Percentiles rank a stretch among this genome's conserved stretches.
Evolutionary conservation across 2,888 invertebrate species (phyloP).

Genomic region (Deilephila elpenor): DNA sequence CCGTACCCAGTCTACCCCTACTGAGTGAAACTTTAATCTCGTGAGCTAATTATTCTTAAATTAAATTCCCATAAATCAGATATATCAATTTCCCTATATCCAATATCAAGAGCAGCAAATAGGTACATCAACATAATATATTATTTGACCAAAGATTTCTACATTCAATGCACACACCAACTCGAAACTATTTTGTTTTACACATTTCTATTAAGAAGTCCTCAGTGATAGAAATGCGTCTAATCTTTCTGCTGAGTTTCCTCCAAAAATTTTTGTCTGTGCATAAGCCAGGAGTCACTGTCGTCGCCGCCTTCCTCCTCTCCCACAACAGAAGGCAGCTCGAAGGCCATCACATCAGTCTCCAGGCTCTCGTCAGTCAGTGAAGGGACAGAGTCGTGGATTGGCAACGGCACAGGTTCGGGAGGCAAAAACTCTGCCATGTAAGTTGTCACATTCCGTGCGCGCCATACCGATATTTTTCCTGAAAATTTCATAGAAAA

Average conservation of each 20-base stretch:
- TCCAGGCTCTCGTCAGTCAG: slow-evolving; percentile 68
- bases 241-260: slow-evolving; percentile 62
- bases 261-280: slow-evolving; percentile 74
- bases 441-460: slow-evolving; percentile 87
- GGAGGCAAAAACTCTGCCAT: slow-evolving; percentile 88
- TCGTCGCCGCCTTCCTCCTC: slow-evolving; percentile 76
- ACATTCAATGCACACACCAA: too few species aligned
- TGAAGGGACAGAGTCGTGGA: slow-evolving; percentile 86
- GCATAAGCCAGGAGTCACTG: slow-evolving; percentile 75
- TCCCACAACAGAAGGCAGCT: slow-evolving; percentile 56
- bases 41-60: too few species aligned
- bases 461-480: slow-evolving; percentile 87
- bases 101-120: background rate
- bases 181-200: background rate
- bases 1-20: too few species aligned
- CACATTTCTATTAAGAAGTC: background rate
- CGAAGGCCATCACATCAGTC: slow-evolving; percentile 76
- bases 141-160: too few species aligned
- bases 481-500: slow-evolving; percentile 50
- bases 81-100: background rate
- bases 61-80: background rate
- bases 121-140: background rate
- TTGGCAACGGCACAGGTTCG: slow-evolving; percentile 87
- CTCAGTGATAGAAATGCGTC: background rate
- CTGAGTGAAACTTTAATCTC: too few species aligned